Percentiles rank a stretch among this genome's conserved stretches.
phyloP scores from a whole-genome alignment of 1,140 invertebrate genomes.

The Scaptomyza pallida region DNA sequence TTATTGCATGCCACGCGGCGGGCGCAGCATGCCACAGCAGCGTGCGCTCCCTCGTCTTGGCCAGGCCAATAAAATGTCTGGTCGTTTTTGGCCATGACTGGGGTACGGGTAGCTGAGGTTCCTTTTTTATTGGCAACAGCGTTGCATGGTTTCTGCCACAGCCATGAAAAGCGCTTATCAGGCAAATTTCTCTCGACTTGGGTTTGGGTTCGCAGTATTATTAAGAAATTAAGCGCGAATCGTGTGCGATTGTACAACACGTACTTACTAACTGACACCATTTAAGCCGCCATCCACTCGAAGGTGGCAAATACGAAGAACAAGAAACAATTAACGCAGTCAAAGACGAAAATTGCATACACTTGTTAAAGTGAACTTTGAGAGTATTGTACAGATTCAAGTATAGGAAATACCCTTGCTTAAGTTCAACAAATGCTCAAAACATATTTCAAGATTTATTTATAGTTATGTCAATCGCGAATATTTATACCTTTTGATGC shows the following conservation, averaged over 20 bases:
- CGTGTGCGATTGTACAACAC: conserved; percentile 60
- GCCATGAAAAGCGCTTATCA: conserved; percentile 62
- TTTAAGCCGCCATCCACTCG: conserved; percentile 8
- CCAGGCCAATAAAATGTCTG: conserved; percentile 70
- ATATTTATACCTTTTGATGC: too few species aligned
- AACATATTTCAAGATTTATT: too few species aligned
- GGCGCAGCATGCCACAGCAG: neutral
- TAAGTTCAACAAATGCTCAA: too few species aligned
- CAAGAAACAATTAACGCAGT: neutral
- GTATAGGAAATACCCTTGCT: too few species aligned
- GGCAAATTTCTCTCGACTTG: conserved; percentile 61
- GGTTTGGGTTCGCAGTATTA: conserved; percentile 52
- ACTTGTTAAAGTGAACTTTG: neutral
- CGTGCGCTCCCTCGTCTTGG: conserved; percentile 29
- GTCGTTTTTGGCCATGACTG: neutral
- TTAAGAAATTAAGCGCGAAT: conserved; percentile 71
- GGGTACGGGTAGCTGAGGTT: conserved; percentile 17
- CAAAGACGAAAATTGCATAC: neutral
- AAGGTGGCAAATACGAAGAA: conserved; percentile 5
- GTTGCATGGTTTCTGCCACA: neutral
- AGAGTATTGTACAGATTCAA: too few species aligned
- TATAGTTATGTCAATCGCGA: too few species aligned
- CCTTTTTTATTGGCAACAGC: conserved; percentile 45
- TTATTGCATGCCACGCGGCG: conserved; percentile 41
- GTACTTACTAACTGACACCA: conserved; percentile 20